Evolutionary conservation across 1,140 invertebrate species (phyloP).

Genomic region (Brachionus paranguensis): DNA sequence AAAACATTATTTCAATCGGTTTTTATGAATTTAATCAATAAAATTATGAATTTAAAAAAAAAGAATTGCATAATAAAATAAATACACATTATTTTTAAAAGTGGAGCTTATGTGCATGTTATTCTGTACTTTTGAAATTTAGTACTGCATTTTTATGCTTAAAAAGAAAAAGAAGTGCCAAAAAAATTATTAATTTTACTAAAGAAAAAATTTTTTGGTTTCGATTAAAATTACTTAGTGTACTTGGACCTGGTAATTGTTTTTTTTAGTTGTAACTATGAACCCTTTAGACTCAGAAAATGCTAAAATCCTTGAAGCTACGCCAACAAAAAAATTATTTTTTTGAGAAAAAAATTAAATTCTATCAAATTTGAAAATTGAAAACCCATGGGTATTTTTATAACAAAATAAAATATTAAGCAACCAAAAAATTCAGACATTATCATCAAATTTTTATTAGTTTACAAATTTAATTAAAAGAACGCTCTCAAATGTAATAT

Average conservation of each 20-base stretch:
- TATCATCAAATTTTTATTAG: background rate
- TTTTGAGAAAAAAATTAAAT: too few relatives aligned
- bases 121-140: slow-evolving; percentile 7
- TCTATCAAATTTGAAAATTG: background rate
- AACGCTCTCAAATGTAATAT: too few relatives aligned
- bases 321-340: background rate
- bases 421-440: background rate
- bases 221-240: background rate
- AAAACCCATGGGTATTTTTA: background rate
- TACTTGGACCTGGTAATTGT: background rate
- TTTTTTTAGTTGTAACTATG: background rate
- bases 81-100: background rate
- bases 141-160: background rate
- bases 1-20: background rate
- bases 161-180: background rate
- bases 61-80: background rate
- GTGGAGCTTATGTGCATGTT: background rate
- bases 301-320: background rate
- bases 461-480: background rate
- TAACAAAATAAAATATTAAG: background rate
- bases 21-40: background rate
- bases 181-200: too few relatives aligned
- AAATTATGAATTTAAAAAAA: background rate
- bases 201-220: too few relatives aligned
- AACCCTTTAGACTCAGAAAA: background rate